A percentile compares a stretch with the other conserved stretches of the same genome.
phyloP scores from a whole-genome alignment of 2,797 vertebrate species.

The Bufotes viridis region DNA sequence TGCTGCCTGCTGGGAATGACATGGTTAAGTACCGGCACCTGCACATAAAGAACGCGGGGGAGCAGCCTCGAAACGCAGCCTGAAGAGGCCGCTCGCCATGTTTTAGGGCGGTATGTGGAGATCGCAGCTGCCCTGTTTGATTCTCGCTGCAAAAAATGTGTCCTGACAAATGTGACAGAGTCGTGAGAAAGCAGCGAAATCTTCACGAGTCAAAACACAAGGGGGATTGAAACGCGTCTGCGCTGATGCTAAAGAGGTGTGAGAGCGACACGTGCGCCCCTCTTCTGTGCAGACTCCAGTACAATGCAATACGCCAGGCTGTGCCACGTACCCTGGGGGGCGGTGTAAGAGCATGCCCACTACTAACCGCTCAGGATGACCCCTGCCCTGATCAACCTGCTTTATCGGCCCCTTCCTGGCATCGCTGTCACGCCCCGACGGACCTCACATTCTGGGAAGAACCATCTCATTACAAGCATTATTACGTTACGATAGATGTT shows the following conservation, averaged over 20 bases:
- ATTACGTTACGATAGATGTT: neutral
- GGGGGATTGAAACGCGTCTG: constrained; percentile 32
- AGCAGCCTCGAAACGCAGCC: constrained; percentile 10
- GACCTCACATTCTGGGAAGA: neutral
- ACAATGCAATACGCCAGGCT: neutral
- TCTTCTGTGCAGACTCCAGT: neutral
- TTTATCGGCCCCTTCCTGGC: neutral
- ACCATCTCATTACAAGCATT: neutral
- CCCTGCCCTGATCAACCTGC: neutral
- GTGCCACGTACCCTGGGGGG: neutral
- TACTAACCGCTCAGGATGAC: neutral
- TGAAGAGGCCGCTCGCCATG: neutral
- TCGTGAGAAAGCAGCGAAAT: constrained; percentile 28
- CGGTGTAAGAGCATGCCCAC: neutral
- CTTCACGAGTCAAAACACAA: constrained; percentile 45
- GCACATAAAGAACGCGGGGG: neutral
- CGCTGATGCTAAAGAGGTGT: constrained; percentile 26
- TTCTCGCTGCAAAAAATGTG: constrained; percentile 52
- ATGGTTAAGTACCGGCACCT: constrained; percentile 4
- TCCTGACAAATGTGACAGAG: constrained; percentile 59
- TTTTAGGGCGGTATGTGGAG: constrained; percentile 13
- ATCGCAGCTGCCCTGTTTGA: constrained; percentile 47
- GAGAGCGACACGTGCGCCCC: constrained; percentile 13
- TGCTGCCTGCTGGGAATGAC: neutral
- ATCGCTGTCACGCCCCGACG: neutral